These are phyloP conservation scores for Zelleria hepariella DNA, from an alignment of 2,888 invertebrate species.

Conservation along the genomic window DNA sequence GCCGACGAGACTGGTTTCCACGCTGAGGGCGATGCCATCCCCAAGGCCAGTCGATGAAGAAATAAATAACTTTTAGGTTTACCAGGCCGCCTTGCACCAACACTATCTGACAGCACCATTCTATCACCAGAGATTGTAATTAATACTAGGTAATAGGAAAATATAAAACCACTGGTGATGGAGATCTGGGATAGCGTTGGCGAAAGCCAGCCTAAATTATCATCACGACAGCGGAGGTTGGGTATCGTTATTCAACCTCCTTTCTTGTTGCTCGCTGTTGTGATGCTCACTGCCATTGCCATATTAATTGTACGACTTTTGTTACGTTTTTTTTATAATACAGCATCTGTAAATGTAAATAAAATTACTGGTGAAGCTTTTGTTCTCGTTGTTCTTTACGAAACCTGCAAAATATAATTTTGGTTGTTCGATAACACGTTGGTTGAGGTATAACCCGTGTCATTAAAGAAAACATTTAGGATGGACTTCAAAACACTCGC, in stretches of 20 bases:
- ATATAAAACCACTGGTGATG: too few species aligned
- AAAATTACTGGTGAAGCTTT: constrained; percentile 1
- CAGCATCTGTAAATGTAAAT: constrained; percentile 2
- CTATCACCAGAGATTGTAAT: too few species aligned
- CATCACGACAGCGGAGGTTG: neutral
- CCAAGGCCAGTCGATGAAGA: constrained; percentile 40
- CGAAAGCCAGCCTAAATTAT: neutral
- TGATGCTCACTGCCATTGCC: constrained; percentile 50
- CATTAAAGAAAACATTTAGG: too few species aligned
- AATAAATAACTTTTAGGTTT: too few species aligned
- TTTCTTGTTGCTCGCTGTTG: constrained; percentile 22
- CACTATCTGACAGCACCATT: too few species aligned
- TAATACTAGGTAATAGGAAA: too few species aligned
- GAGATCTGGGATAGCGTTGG: too few species aligned
- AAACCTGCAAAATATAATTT: too few species aligned
- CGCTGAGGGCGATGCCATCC: constrained; percentile 73
- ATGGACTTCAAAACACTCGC: too few species aligned
- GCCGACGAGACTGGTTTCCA: constrained; percentile 77
- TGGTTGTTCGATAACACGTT: too few species aligned
- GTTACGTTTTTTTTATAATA: constrained; percentile 23
- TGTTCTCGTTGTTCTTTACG: neutral
- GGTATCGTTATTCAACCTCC: neutral
- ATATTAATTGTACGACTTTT: constrained; percentile 41
- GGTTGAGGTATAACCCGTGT: too few species aligned
- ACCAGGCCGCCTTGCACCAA: too few species aligned